phyloP scores from a whole-genome alignment of 2,113 vertebrate species.

The Hassar affinis region DNA sequence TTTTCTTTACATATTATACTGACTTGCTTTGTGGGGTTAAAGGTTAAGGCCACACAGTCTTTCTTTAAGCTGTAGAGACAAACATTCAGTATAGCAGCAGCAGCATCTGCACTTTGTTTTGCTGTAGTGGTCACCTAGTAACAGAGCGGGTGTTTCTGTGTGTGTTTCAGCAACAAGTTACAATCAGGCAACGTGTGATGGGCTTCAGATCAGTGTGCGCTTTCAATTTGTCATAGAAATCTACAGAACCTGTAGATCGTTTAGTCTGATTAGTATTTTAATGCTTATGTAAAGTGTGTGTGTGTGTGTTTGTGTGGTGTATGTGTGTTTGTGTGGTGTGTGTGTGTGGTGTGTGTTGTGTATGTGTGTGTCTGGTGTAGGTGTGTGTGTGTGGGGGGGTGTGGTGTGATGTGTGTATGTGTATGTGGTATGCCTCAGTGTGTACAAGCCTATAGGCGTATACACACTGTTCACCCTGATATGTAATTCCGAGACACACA shows the following conservation, averaged over 20 bases:
- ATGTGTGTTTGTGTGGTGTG: too few relatives aligned
- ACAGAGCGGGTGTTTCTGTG: neutral
- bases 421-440: neutral
- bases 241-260: too few relatives aligned
- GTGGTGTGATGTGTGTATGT: too few relatives aligned
- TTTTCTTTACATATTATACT: neutral
- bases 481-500: neutral
- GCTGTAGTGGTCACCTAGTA: neutral
- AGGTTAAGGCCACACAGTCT: neutral
- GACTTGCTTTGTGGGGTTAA: neutral
- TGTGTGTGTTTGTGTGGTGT: too few relatives aligned
- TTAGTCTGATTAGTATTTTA: too few relatives aligned
- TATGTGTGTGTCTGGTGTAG: too few relatives aligned
- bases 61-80: too few relatives aligned
- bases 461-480: neutral
- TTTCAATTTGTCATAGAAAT: too few relatives aligned
- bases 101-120: neutral
- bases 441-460: conserved; percentile 79
- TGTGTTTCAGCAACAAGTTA: neutral
- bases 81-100: neutral
- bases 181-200: neutral
- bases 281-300: neutral
- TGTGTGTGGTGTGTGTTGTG: too few relatives aligned
- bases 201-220: too few relatives aligned
- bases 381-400: too few relatives aligned